Evolutionary conservation across 2,797 vertebrate genomes (phyloP).

Genomic region (Gouania willdenowi): DNA sequence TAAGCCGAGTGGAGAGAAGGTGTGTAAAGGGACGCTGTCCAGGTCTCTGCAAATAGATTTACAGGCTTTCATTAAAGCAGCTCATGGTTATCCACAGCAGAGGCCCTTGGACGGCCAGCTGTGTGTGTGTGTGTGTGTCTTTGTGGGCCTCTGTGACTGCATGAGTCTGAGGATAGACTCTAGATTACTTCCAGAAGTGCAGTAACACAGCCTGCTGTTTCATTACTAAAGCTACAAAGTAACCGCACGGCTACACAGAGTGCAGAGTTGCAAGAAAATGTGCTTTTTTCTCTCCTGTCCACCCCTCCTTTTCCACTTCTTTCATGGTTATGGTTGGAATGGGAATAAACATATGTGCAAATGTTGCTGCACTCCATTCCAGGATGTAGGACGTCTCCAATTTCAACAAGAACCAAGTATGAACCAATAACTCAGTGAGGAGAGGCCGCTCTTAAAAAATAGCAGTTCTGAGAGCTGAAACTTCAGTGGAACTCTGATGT

Average conservation of each 20-base stretch:
- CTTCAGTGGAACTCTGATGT: not conserved
- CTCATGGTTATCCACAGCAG: slow-evolving; percentile 49
- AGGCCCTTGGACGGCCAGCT: slow-evolving; percentile 38
- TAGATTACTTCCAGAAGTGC: slow-evolving; percentile 69
- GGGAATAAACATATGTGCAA: slow-evolving; percentile 49
- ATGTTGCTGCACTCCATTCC: slow-evolving; percentile 32
- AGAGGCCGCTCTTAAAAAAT: too few relatives aligned
- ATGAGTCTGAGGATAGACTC: slow-evolving; percentile 21
- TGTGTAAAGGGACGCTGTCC: slow-evolving; percentile 55
- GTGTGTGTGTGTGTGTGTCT: not conserved
- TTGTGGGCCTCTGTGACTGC: slow-evolving; percentile 9
- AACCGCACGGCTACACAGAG: slow-evolving; percentile 58
- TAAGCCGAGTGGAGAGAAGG: too few relatives aligned
- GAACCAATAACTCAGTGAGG: slow-evolving; percentile 28
- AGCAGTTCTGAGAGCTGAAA: too few relatives aligned
- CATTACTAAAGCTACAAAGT: slow-evolving; percentile 69
- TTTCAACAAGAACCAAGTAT: slow-evolving; percentile 35
- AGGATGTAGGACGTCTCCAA: slow-evolving; percentile 18
- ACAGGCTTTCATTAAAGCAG: slow-evolving; percentile 69
- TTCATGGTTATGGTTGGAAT: slow-evolving; percentile 52
- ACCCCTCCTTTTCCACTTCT: slow-evolving; percentile 5
- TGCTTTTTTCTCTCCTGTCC: slow-evolving; percentile 13
- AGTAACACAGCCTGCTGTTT: slow-evolving; percentile 58
- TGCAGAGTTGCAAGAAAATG: slow-evolving; percentile 60
- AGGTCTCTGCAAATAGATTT: slow-evolving; percentile 67